phyloP scores from a whole-genome alignment of 2,113 vertebrate species.

The Phalacrocorax brasilianus region DNA sequence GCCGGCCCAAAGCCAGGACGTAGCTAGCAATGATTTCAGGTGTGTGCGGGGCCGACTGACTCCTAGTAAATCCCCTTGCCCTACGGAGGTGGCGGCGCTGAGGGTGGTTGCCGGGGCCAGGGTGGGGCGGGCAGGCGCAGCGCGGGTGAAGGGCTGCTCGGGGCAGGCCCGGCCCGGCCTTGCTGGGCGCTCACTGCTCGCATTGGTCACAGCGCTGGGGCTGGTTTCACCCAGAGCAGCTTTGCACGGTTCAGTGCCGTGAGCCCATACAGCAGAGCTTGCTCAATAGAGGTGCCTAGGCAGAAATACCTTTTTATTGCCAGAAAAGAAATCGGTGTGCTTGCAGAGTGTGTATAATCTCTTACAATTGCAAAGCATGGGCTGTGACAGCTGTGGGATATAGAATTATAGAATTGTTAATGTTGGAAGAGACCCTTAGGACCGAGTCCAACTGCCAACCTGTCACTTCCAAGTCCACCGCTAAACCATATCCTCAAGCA shows the following conservation, averaged over 20 bases:
- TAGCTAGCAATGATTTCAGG: not conserved
- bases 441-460: too few relatives aligned
- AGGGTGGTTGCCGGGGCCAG: too few relatives aligned
- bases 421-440: too few relatives aligned
- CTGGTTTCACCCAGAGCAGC: not conserved
- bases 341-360: fast-evolving
- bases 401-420: too few relatives aligned
- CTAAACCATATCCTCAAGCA: too few relatives aligned
- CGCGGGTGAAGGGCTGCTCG: not conserved
- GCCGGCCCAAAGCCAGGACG: too few relatives aligned
- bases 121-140: too few relatives aligned
- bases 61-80: too few relatives aligned
- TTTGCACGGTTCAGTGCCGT: fast-evolving
- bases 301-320: not conserved
- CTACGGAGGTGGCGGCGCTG: not conserved
- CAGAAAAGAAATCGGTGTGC: fast-evolving
- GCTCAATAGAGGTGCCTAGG: not conserved
- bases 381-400: fast-evolving
- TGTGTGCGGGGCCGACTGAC: not conserved
- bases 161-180: not conserved
- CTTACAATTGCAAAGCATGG: fast-evolving
- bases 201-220: too few relatives aligned
- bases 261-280: not conserved
- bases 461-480: too few relatives aligned
- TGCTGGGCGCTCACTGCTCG: not conserved